Percentiles rank a stretch among this genome's conserved stretches.
Conservation (phyloP, 2,113 vertebrate genomes). For the Cyphomyrus discorhynchus region DNA sequence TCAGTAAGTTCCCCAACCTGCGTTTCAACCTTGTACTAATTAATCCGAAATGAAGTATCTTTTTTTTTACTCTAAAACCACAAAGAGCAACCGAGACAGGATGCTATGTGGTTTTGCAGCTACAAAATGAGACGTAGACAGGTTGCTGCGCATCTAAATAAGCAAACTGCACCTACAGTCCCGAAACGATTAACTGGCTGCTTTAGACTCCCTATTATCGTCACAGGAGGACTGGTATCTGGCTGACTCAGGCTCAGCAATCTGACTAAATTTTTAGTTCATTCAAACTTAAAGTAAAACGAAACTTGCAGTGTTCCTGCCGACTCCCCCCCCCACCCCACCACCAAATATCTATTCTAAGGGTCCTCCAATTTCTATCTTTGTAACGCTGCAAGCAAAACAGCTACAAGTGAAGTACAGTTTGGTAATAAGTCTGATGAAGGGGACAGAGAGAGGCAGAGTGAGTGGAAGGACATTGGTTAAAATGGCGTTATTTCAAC, state of each 20-base stretch:
- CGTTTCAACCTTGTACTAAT: conserved; percentile 16
- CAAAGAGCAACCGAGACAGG: conserved; percentile 21
- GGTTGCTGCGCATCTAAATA: neutral
- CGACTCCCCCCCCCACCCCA: neutral
- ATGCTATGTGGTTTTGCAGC: conserved; percentile 23
- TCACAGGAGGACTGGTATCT: neutral
- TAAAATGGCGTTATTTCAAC: neutral
- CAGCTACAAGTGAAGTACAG: neutral
- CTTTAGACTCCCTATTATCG: neutral
- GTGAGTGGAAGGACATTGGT: neutral
- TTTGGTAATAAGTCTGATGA: neutral
- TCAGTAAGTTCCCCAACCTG: conserved; percentile 10
- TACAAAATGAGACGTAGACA: conserved; percentile 5
- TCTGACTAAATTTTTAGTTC: neutral
- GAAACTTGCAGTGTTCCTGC: neutral
- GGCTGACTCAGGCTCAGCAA: neutral
- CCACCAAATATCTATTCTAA: neutral
- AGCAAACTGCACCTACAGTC: neutral
- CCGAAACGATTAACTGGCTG: neutral
- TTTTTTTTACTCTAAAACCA: conserved; percentile 20
- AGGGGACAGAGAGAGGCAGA: neutral
- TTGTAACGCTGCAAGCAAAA: neutral
- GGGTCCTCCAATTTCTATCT: neutral
- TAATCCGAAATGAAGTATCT: conserved; percentile 13
- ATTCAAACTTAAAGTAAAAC: neutral